Conservation (phyloP, 2,797 vertebrate genomes). For the Chloroceryle amazona region DNA sequence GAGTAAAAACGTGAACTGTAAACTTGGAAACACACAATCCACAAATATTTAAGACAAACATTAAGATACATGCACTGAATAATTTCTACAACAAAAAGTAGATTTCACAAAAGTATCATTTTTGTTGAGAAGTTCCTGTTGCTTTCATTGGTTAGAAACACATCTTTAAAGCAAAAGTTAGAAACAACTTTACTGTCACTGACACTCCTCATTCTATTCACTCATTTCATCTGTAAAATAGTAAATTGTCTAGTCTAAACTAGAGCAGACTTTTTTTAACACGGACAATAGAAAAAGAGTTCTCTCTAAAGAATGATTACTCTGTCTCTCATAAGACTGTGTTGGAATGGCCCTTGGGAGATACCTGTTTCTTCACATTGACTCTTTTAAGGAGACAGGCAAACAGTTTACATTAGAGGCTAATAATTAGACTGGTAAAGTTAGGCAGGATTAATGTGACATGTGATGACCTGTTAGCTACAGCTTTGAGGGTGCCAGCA, state of each 20-base stretch:
- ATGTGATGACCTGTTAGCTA: background rate
- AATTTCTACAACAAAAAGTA: background rate
- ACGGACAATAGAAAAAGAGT: background rate
- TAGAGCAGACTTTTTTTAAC: background rate
- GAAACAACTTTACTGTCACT: background rate
- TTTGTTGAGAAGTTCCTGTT: background rate
- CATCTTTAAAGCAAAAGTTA: background rate
- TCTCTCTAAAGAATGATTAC: background rate
- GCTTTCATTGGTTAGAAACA: background rate
- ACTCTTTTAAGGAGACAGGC: background rate
- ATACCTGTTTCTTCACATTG: background rate
- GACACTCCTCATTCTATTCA: background rate
- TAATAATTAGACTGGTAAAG: background rate
- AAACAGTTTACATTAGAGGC: background rate
- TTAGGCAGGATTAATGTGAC: background rate
- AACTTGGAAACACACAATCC: background rate
- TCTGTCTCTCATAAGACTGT: background rate
- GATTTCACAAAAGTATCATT: background rate
- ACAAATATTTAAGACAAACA: background rate
- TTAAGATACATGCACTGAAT: background rate
- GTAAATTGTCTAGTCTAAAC: background rate
- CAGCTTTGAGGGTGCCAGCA: background rate
- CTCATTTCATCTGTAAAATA: background rate
- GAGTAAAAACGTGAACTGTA: background rate
- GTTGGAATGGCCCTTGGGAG: background rate